Evolutionary conservation across 2,113 vertebrate species (phyloP).

Genomic region (Notarius lentiginosus): DNA sequence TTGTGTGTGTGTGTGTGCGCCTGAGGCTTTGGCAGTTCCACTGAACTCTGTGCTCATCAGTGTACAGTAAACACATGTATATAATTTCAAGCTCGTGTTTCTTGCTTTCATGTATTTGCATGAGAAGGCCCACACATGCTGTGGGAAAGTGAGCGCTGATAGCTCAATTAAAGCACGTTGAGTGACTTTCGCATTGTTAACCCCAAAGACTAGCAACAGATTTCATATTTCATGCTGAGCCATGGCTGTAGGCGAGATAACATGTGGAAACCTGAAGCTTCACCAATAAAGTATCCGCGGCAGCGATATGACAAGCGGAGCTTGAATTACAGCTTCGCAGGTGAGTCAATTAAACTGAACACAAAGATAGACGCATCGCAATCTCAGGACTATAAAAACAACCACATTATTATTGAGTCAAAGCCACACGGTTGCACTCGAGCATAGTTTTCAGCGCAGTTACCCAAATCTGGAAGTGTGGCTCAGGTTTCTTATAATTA

Average conservation of each 20-base stretch:
- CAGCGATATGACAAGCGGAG: not conserved
- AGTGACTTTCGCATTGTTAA: constrained; percentile 24
- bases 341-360: constrained; percentile 26
- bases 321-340: constrained; percentile 12
- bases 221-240: constrained; percentile 2
- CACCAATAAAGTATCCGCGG: constrained; percentile 36
- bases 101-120: constrained; percentile 31
- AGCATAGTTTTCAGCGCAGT: constrained; percentile 31
- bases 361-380: not conserved
- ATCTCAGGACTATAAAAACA: constrained; percentile 26
- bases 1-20: not conserved
- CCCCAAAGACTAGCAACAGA: constrained; percentile 5
- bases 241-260: constrained; percentile 17
- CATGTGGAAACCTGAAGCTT: constrained; percentile 34
- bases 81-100: constrained; percentile 34
- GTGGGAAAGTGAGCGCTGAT: constrained; percentile 38
- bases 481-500: constrained; percentile 56
- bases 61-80: constrained; percentile 35
- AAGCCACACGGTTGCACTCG: constrained; percentile 49
- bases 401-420: constrained; percentile 29
- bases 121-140: constrained; percentile 43
- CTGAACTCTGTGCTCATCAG: constrained; percentile 16
- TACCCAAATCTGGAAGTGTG: constrained; percentile 13
- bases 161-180: constrained; percentile 29
- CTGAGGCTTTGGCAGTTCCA: constrained; percentile 7